Evolutionary conservation across 2,888 invertebrate genomes (phyloP).

Genomic region (Drosophila nigricruria): DNA sequence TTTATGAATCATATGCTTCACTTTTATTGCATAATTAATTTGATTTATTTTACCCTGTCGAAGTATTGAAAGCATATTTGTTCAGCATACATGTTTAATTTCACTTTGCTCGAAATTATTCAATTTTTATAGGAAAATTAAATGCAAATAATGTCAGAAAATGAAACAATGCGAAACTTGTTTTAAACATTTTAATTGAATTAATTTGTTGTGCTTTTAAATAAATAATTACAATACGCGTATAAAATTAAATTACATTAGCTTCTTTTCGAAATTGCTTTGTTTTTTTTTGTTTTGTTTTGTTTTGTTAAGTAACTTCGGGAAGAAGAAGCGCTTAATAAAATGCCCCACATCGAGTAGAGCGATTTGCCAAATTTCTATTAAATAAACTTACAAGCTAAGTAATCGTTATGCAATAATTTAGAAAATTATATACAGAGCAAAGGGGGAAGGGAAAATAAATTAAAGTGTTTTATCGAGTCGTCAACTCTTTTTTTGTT

Average conservation of each 20-base stretch:
- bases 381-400: constrained; percentile 65
- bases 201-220: constrained; percentile 71
- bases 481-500: constrained; percentile 23
- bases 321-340: constrained; percentile 66
- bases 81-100: too few relatives aligned
- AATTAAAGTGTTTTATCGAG: constrained; percentile 61
- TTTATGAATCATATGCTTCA: too few relatives aligned
- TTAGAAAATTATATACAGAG: constrained; percentile 79
- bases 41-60: too few relatives aligned
- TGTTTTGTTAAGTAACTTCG: constrained; percentile 50
- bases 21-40: too few relatives aligned
- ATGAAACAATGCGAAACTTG: constrained; percentile 10
- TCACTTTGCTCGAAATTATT: too few relatives aligned
- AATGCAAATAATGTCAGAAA: not conserved
- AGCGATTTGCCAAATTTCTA: constrained; percentile 49
- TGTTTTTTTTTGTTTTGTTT: not conserved
- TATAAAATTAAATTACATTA: constrained; percentile 78
- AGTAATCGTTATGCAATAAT: constrained; percentile 75
- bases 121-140: too few relatives aligned
- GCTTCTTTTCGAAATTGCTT: constrained; percentile 62
- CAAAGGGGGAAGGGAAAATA: constrained; percentile 67
- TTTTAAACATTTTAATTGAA: constrained; percentile 77
- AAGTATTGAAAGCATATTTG: too few relatives aligned
- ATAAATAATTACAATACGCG: constrained; percentile 77
- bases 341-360: constrained; percentile 47